These are phyloP conservation scores for Alethe diademata DNA, from an alignment of 2,113 vertebrate genomes.

Conservation along the genomic window DNA sequence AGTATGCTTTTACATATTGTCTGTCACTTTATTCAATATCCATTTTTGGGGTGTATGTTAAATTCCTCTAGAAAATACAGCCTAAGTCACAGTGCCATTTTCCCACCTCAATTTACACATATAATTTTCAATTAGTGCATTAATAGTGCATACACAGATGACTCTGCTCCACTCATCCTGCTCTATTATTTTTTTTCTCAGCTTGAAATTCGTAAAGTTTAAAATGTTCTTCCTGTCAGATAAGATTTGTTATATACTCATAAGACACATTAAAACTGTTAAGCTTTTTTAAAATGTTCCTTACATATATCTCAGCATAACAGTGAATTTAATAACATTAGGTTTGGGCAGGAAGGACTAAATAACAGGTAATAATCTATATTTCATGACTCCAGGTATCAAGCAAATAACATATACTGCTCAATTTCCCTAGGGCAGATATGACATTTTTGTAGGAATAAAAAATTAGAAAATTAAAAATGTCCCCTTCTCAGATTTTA, in stretches of 20 bases:
- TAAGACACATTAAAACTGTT: not conserved
- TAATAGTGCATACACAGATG: not conserved
- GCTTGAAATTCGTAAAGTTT: not conserved
- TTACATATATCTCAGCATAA: not conserved
- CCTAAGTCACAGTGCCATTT: not conserved
- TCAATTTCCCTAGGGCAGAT: not conserved
- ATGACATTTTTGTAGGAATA: not conserved
- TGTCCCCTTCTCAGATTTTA: not conserved
- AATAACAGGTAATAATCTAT: not conserved
- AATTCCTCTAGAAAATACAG: not conserved
- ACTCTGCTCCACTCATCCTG: not conserved
- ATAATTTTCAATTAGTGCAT: not conserved
- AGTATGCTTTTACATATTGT: not conserved
- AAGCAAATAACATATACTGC: not conserved
- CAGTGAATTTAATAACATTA: not conserved
- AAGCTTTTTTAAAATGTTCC: not conserved
- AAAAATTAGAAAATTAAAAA: not conserved
- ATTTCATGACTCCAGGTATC: not conserved
- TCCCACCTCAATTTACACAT: not conserved
- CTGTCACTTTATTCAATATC: rapidly evolving
- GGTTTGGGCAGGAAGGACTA: not conserved
- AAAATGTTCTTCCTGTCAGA: not conserved
- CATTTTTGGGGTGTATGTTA: not conserved
- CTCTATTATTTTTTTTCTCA: not conserved
- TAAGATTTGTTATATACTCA: not conserved